Base-by-base conservation (phyloP, 2,113 vertebrate genomes). In the Sinocyclocheilus anshuiensis region DNA sequence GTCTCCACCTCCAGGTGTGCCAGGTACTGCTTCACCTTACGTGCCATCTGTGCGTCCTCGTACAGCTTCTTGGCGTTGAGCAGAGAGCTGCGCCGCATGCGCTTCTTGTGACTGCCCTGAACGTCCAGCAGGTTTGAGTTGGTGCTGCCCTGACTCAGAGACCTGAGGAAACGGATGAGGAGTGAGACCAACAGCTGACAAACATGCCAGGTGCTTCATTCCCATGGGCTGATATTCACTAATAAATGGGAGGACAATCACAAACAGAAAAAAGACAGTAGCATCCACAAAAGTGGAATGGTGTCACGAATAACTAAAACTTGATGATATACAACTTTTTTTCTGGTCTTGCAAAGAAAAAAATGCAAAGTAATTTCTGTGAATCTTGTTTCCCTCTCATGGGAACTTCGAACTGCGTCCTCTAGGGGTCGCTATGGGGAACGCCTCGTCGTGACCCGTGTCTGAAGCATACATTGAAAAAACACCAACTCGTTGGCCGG, bases 11-110 rank as follows among this genome's bases (percentile, higher is more conserved):
- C 94, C 84, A 98, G 93, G 93, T 98, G 96, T 63, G 96, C 97
- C 75, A 99, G 94, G 92, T 99, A 99, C 88, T 99, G 98, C 92
- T 98, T 98, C 84, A 99, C 98, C 92, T 97, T 98, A 55, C 98
- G 94, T 0, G 98, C 97, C 98, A 99, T 99, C 90, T 98, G 98
- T 0, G 98, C 98, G 22, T 99, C 98, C 90, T 99, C 98, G 0
- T 99, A 99, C 0, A 99, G 94, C 89, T 99, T 99, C 94, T 98
- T 99, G 76, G 97, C 97, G 0, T 99, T 99, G 8, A 99, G 96
- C 0, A 99, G 95, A 0, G 98, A 99, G 93, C 97, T 99, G 88
- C 98, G 97, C 0, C 97, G 96, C 1, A 96, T 96, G 0, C 97
- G 95, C 89, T 99, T 99, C 90, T 99, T 99, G 89, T 99, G 98